Percentiles rank a stretch among this genome's conserved stretches.
Evolutionary conservation across 1,140 invertebrate genomes (phyloP).

Genomic region (Magallana angulata): DNA sequence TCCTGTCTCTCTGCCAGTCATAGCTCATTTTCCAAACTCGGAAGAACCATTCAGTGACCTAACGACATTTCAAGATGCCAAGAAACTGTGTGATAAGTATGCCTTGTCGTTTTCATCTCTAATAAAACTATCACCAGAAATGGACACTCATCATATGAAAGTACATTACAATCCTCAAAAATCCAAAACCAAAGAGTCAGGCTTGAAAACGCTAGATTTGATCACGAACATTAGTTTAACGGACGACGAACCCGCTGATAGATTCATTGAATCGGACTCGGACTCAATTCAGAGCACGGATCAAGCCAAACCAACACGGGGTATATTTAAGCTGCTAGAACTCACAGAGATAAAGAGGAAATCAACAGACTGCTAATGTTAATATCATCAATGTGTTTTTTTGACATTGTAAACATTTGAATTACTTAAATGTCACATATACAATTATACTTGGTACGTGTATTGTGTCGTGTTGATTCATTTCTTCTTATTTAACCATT

Average conservation of each 20-base stretch:
- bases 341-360: conserved; percentile 55
- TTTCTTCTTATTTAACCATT: too few species aligned
- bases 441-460: too few species aligned
- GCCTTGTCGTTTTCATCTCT: conserved; percentile 64
- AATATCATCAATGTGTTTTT: neutral
- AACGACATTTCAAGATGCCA: conserved; percentile 66
- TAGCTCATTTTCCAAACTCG: conserved; percentile 51
- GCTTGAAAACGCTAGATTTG: conserved; percentile 68
- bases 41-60: conserved; percentile 59
- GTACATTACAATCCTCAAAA: conserved; percentile 71
- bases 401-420: neutral
- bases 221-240: conserved; percentile 73
- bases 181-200: conserved; percentile 61
- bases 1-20: conserved; percentile 58
- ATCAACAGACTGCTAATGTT: neutral
- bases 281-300: conserved; percentile 66
- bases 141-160: conserved; percentile 69
- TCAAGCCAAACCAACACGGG: conserved; percentile 42
- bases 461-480: too few species aligned
- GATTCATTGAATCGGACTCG: conserved; percentile 65
- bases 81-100: conserved; percentile 69
- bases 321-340: conserved; percentile 62
- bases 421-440: neutral
- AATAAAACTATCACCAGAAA: conserved; percentile 73
- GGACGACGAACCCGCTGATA: conserved; percentile 64